These are phyloP conservation scores for Syngnathoides biaculeatus DNA, from an alignment of 2,113 vertebrate genomes.

Conservation along the genomic window DNA sequence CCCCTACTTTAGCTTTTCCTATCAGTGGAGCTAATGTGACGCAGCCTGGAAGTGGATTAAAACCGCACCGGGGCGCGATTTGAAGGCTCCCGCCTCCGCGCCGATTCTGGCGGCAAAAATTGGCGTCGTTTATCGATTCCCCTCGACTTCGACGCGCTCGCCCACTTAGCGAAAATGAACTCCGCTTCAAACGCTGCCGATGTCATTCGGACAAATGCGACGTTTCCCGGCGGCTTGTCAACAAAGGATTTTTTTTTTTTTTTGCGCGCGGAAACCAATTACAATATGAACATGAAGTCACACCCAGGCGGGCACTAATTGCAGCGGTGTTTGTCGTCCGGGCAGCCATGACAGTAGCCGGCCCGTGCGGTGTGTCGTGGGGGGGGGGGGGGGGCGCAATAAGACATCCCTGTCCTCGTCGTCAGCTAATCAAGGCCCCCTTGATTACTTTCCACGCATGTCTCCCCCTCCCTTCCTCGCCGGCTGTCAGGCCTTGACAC, in stretches of 20 bases:
- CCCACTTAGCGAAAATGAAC: neutral
- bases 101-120: too few relatives aligned
- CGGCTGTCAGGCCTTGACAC: constrained; percentile 91
- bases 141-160: neutral
- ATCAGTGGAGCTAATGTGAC: constrained; percentile 48
- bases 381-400: too few relatives aligned
- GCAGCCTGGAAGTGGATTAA: constrained; percentile 54
- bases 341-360: constrained; percentile 54
- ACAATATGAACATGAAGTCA: constrained; percentile 49
- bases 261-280: constrained; percentile 34
- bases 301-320: constrained; percentile 52
- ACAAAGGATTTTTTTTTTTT: constrained; percentile 6
- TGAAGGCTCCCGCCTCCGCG: constrained; percentile 13
- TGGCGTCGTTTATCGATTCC: neutral
- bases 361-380: constrained; percentile 77
- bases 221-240: constrained; percentile 12
- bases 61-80: constrained; percentile 40
- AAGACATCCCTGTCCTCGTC: constrained; percentile 86
- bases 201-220: constrained; percentile 6
- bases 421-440: constrained; percentile 93
- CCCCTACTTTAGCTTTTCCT: constrained; percentile 46
- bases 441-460: constrained; percentile 99
- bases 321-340: constrained; percentile 39
- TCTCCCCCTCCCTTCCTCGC: constrained; percentile 70
- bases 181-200: neutral